These are phyloP conservation scores for Biston stratarius DNA, from an alignment of 2,888 invertebrate genomes.

Conservation along the genomic window DNA sequence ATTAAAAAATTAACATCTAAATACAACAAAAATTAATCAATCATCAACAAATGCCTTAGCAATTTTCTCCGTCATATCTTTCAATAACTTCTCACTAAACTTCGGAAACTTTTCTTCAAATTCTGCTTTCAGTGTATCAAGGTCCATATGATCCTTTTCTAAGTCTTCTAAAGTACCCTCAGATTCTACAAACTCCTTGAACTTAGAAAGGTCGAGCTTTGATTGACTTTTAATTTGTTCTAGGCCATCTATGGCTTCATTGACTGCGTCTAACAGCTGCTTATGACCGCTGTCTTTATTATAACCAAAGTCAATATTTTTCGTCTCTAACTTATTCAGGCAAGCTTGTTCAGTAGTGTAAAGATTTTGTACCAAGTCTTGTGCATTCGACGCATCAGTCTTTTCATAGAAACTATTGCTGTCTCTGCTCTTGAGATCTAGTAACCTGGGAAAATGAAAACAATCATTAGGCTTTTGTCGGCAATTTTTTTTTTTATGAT, in stretches of 20 bases:
- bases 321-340: conserved; percentile 68
- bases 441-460: conserved; percentile 62
- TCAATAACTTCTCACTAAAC: conserved; percentile 70
- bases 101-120: conserved; percentile 72
- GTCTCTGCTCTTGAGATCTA: conserved; percentile 66
- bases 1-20: neutral
- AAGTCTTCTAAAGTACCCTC: conserved; percentile 57
- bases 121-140: conserved; percentile 64
- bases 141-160: conserved; percentile 62
- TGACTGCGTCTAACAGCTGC: conserved; percentile 74
- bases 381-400: conserved; percentile 58
- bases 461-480: neutral
- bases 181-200: conserved; percentile 64
- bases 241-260: conserved; percentile 73
- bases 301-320: conserved; percentile 76
- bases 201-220: conserved; percentile 64
- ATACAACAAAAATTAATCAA: conserved; percentile 34
- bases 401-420: conserved; percentile 61
- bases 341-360: conserved; percentile 58
- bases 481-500: too few species aligned
- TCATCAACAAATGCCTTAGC: conserved; percentile 63
- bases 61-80: conserved; percentile 69
- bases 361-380: conserved; percentile 58
- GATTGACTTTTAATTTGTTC: conserved; percentile 75
- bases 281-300: conserved; percentile 68